phyloP scores from a whole-genome alignment of 2,888 invertebrate genomes.

The Oxytorus armatus region DNA sequence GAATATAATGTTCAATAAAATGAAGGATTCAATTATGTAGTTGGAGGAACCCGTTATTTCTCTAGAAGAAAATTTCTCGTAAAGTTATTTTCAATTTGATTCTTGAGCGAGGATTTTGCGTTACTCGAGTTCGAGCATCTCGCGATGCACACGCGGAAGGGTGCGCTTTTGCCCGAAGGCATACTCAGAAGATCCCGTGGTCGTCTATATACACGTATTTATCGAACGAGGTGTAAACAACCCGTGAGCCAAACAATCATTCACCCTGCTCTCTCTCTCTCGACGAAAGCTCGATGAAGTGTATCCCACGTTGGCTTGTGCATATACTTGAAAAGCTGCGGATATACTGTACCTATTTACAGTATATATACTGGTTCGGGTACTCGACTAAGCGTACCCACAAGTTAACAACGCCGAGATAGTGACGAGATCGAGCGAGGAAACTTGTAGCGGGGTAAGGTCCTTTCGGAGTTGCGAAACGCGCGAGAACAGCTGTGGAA shows the following conservation, averaged over 20 bases:
- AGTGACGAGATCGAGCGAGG: slow-evolving; percentile 17
- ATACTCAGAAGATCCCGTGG: slow-evolving; percentile 38
- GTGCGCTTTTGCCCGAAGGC: slow-evolving; percentile 36
- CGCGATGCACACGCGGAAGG: slow-evolving; percentile 32
- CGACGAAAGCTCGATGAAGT: slow-evolving; percentile 58
- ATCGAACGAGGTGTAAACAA: slow-evolving; percentile 61
- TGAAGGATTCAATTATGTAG: no score
- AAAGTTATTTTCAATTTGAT: no score
- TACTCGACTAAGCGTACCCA: slow-evolving; percentile 10
- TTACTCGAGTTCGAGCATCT: slow-evolving; percentile 48
- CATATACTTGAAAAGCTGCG: slow-evolving; percentile 51
- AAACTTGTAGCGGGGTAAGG: slow-evolving; percentile 5
- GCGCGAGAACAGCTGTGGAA: slow-evolving; percentile 24
- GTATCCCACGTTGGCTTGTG: slow-evolving; percentile 39
- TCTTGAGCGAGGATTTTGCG: background rate
- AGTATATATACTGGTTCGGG: background rate
- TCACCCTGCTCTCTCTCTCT: slow-evolving; percentile 25
- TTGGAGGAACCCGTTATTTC: no score
- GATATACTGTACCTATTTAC: slow-evolving; percentile 32
- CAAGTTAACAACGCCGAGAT: slow-evolving; percentile 10
- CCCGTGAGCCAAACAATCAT: slow-evolving; percentile 62
- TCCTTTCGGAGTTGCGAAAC: slow-evolving; percentile 1
- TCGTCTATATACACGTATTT: slow-evolving; percentile 44
- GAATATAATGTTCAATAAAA: background rate
- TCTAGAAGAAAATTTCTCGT: no score